Percentiles rank a stretch among this genome's conserved stretches.
These are phyloP conservation scores for Archocentrus centrarchus DNA, from an alignment of 2,113 vertebrate species.

Conservation along the genomic window DNA sequence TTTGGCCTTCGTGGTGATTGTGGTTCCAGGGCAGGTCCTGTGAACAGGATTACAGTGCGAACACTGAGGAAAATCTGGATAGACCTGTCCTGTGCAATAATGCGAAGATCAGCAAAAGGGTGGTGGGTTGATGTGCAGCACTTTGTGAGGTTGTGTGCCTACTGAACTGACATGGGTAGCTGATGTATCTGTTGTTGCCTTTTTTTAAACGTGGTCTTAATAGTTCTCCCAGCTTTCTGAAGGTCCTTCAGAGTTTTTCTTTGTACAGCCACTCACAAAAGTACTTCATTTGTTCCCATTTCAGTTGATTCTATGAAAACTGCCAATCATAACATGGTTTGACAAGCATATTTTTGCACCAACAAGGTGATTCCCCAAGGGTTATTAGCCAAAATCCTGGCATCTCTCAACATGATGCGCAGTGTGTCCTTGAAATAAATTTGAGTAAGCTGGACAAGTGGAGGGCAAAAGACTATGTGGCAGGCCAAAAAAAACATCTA, in stretches of 20 bases:
- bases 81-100: background rate
- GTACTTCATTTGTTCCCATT: background rate
- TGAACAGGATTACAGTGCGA: background rate
- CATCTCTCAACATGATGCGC: background rate
- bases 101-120: background rate
- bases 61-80: background rate
- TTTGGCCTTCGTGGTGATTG: conserved; percentile 33
- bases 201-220: no score
- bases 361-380: background rate
- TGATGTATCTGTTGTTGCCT: background rate
- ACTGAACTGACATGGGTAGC: background rate
- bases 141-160: background rate
- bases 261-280: background rate
- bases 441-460: background rate
- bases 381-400: background rate
- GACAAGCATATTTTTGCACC: background rate
- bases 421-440: no score
- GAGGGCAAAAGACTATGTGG: background rate
- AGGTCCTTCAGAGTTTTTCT: no score
- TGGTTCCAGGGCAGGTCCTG: conserved; percentile 25
- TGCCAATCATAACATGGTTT: no score
- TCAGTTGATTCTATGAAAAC: background rate
- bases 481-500: background rate
- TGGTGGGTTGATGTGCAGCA: background rate
- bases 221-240: background rate